Evolutionary conservation across 1,140 invertebrate species (phyloP), one percentile per base, ranked within the genome.

Genomic region (Drosophila varians): DNA sequence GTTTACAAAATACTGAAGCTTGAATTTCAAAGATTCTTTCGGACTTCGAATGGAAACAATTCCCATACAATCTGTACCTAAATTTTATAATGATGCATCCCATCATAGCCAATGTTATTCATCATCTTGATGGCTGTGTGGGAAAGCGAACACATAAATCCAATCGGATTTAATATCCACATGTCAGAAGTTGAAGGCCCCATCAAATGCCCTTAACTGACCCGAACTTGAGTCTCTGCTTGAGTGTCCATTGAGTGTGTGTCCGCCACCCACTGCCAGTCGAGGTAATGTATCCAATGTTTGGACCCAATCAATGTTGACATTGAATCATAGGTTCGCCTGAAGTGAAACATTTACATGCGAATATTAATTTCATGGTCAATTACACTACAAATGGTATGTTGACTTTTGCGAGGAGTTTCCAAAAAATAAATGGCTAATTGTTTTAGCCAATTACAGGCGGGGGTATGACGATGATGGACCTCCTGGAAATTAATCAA

Each of bases 401-500:
- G 43, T 48, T 40, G 36, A 42, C 28, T 38, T n/a, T 46, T 7
- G 46, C 52, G 16, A 51, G 45, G 57, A 51, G 54, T 36, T 43
- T 25, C 28, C 71, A 71, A 51, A 60, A 51, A 60, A 48, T 51
- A 43, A 71, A 42, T 55, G 40, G 58, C 28, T 70, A 84, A 82
- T 77, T 83, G 69, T 62, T 77, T 55, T 31, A 6, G 49, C 40
- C 12, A 79, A 71, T 75, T 72, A 47, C 42, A 46, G n/a, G 31
- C 57, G 74, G 71, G 40, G 58, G 49, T 56, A 21, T 21, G 21
- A 21, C 53, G 43, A 38, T 12, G 36, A 14, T 38, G 36, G 36
- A 38, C 56, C 42, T 46, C 36, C 21, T 49, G 45, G 55, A 66
- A 53, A 70, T 77, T 54, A 56, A 82, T 83, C 64, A 77, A 82